These are phyloP conservation scores for Vollenhovia emeryi DNA, from an alignment of 1,140 invertebrate genomes.

Conservation along the genomic window DNA sequence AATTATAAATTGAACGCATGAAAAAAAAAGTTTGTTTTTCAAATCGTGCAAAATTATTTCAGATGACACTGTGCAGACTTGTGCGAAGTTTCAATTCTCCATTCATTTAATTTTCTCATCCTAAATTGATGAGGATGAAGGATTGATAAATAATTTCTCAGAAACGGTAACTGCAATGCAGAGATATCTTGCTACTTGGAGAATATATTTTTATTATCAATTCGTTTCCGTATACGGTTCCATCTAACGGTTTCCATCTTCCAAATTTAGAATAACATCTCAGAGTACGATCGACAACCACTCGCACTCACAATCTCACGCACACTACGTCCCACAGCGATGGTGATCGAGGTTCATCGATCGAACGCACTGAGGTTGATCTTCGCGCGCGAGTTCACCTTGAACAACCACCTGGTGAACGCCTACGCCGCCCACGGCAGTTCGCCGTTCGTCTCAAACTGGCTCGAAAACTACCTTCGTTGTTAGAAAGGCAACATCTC, in stretches of 20 bases:
- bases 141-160: constrained; percentile 3
- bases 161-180: neutral
- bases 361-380: constrained; percentile 55
- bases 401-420: constrained; percentile 71
- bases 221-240: neutral
- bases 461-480: constrained; percentile 41
- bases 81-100: neutral
- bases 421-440: constrained; percentile 45
- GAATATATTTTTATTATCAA: neutral
- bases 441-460: constrained; percentile 39
- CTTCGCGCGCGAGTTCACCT: constrained; percentile 55
- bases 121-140: no score
- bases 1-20: neutral
- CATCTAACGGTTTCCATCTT: neutral
- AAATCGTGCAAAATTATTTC: neutral
- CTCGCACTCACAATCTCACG: neutral
- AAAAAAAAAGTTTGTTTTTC: neutral
- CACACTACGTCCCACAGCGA: constrained; percentile 8
- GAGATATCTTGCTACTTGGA: neutral
- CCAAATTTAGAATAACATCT: constrained; percentile 16
- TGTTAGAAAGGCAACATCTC: constrained; percentile 3
- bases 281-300: neutral
- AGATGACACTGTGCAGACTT: neutral
- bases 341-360: constrained; percentile 68
- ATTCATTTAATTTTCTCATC: neutral